A percentile compares a stretch with the other conserved stretches of the same genome.
phyloP scores from a whole-genome alignment of 2,888 invertebrate species.

The Yponomeuta evonymella region DNA sequence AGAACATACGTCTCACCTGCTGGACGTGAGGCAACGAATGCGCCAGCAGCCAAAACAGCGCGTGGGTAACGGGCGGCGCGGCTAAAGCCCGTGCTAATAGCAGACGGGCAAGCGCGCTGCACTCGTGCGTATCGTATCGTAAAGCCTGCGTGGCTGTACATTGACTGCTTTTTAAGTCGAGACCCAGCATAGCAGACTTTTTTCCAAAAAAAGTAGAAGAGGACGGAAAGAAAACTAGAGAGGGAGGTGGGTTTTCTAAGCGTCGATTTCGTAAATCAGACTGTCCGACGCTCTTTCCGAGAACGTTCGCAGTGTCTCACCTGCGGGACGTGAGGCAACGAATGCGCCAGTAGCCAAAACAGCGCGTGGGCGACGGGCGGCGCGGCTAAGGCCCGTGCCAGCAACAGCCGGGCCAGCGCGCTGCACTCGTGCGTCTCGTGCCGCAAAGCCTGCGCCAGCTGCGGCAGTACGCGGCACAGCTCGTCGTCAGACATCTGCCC shows the following conservation, averaged over 20 bases:
- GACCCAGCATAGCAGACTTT: too few relatives aligned
- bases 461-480: slow-evolving; percentile 93
- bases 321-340: slow-evolving; percentile 71
- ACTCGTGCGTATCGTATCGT: too few relatives aligned
- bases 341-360: slow-evolving; percentile 94
- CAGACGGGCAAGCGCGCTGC: slow-evolving; percentile 59
- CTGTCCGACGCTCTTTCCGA: too few relatives aligned
- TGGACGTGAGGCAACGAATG: slow-evolving; percentile 90
- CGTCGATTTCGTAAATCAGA: too few relatives aligned
- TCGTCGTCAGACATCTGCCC: slow-evolving; percentile 89
- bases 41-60: slow-evolving; percentile 94
- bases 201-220: too few relatives aligned
- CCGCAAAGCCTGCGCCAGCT: slow-evolving; percentile 92
- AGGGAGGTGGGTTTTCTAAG: too few relatives aligned
- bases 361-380: slow-evolving; percentile 95
- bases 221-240: too few relatives aligned
- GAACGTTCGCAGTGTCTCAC: background rate
- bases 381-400: slow-evolving; percentile 77
- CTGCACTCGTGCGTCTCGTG: slow-evolving; percentile 95
- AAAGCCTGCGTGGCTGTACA: too few relatives aligned
- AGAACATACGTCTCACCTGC: slow-evolving; percentile 74
- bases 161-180: too few relatives aligned
- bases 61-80: slow-evolving; percentile 94
- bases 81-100: slow-evolving; percentile 88
- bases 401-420: slow-evolving; percentile 79